phyloP scores from a whole-genome alignment of 2,797 vertebrate species.

The Otolemur crassicaudatus region DNA sequence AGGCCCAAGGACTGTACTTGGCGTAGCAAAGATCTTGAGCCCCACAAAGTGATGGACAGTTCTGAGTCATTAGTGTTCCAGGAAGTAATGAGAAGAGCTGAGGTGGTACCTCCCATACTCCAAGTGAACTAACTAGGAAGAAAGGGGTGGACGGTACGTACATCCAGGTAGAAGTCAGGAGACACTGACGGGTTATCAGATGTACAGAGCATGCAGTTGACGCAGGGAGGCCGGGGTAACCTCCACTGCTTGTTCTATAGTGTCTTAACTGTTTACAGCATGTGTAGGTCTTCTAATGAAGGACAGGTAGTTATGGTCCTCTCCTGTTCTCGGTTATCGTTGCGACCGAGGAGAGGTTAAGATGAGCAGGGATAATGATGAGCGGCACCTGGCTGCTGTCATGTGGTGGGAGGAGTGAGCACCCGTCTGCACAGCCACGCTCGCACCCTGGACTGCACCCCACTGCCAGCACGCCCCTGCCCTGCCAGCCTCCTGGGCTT shows the following conservation, averaged over 20 bases:
- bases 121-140: neutral
- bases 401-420: fast-evolving
- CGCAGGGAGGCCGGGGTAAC: neutral
- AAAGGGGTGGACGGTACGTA: fast-evolving
- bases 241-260: neutral
- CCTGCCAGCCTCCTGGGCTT: neutral
- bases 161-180: neutral
- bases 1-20: too few species aligned
- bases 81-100: too few species aligned
- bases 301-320: neutral
- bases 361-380: neutral
- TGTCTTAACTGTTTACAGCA: neutral
- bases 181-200: too few species aligned
- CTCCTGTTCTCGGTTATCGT: neutral
- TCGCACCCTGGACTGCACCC: fast-evolving
- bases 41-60: fast-evolving
- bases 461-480: fast-evolving
- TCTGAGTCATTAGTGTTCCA: neutral
- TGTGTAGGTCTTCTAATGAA: neutral
- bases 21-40: neutral
- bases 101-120: neutral
- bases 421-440: fast-evolving
- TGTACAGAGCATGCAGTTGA: fast-evolving
- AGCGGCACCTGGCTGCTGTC: neutral
- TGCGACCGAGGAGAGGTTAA: neutral